Percentiles rank a stretch among this genome's conserved stretches.
These are phyloP conservation scores for Drosophila navojoa DNA, from an alignment of 1,140 invertebrate genomes.

Conservation along the genomic window DNA sequence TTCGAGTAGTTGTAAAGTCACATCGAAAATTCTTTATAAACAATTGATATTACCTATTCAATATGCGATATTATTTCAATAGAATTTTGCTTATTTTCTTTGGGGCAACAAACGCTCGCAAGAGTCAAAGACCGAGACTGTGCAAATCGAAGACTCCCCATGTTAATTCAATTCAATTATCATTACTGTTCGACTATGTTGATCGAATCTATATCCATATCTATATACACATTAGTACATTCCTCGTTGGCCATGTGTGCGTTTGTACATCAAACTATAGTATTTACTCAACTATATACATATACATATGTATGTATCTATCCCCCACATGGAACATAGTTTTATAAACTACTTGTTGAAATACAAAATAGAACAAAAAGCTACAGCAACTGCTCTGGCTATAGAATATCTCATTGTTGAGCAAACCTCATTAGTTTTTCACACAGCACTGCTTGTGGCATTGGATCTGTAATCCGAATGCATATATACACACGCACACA, in stretches of 20 bases:
- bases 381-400: too few relatives aligned
- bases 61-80: not conserved
- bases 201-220: not conserved
- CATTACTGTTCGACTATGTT: slow-evolving; percentile 3
- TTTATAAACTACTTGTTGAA: too few relatives aligned
- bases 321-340: not conserved
- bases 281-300: not conserved
- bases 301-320: not conserved
- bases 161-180: slow-evolving; percentile 2
- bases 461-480: slow-evolving; percentile 5
- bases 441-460: slow-evolving; percentile 2
- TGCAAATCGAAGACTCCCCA: not conserved
- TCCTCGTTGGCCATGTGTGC: not conserved
- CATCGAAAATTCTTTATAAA: too few relatives aligned
- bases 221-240: not conserved
- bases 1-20: too few relatives aligned
- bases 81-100: not conserved
- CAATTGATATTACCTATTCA: too few relatives aligned
- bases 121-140: not conserved
- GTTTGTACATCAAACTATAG: not conserved
- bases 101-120: too few relatives aligned
- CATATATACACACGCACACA: not conserved
- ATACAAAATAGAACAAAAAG: too few relatives aligned
- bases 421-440: not conserved
- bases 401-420: not conserved